Conservation (phyloP, 2,797 vertebrate species). For the Sebastes glaucus region DNA sequence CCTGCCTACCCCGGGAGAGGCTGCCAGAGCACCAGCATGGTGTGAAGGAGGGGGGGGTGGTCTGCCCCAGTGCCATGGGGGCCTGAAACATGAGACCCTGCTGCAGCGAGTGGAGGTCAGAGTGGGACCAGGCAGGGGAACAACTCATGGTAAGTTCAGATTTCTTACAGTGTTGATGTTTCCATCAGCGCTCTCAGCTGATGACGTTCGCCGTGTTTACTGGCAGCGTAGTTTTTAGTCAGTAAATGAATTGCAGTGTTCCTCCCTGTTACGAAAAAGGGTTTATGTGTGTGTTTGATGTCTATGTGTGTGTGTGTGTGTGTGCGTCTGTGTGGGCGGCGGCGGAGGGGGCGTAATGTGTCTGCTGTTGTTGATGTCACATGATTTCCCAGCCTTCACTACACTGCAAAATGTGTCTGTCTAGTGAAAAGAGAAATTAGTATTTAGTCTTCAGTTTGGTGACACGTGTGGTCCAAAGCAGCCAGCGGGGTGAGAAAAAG, state of each 20-base stretch:
- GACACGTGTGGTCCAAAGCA: constrained; percentile 32
- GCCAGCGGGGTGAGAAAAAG: not conserved
- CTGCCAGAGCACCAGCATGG: constrained; percentile 78
- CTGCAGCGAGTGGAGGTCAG: constrained; percentile 66
- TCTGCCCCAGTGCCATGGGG: constrained; percentile 63
- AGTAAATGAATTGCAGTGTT: constrained; percentile 70
- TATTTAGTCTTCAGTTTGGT: not conserved
- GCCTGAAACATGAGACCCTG: constrained; percentile 75
- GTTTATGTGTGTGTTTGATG: constrained; percentile 65
- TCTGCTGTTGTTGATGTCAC: constrained; percentile 79
- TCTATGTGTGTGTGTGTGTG: constrained; percentile 36
- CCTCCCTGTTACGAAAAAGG: constrained; percentile 50
- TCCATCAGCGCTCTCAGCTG: constrained; percentile 41
- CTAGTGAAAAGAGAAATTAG: constrained; percentile 3
- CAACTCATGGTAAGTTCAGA: constrained; percentile 75
- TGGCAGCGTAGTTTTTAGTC: constrained; percentile 67
- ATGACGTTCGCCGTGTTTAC: constrained; percentile 73
- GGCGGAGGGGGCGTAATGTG: constrained; percentile 42
- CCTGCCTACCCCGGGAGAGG: constrained; percentile 68
- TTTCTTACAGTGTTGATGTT: constrained; percentile 61
- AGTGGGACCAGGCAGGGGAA: constrained; percentile 68
- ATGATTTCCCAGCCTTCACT: constrained; percentile 70
- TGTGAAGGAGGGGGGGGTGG: constrained; percentile 70
- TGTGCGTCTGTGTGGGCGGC: constrained; percentile 27
- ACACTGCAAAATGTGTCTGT: constrained; percentile 62